These are phyloP conservation scores for Penaeus indicus DNA, from an alignment of 1,140 invertebrate species.

Conservation along the genomic window DNA sequence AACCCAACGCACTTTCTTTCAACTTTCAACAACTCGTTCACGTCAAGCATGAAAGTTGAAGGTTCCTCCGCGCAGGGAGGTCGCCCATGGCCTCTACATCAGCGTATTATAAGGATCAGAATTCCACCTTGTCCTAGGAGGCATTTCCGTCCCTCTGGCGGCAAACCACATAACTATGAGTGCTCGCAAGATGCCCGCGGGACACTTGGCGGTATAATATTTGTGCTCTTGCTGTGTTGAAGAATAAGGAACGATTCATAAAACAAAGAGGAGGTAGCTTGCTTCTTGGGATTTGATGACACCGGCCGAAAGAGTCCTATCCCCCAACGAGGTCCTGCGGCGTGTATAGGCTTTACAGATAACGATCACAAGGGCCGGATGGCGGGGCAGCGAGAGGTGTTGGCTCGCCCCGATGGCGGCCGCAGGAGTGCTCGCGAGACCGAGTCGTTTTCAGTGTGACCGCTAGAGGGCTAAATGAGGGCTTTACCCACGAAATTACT, in stretches of 20 bases:
- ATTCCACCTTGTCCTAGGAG: not conserved
- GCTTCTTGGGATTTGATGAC: conserved; percentile 61
- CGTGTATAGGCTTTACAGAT: conserved; percentile 30
- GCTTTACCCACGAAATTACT: conserved; percentile 58
- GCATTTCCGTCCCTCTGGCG: conserved; percentile 45
- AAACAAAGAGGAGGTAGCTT: conserved; percentile 60
- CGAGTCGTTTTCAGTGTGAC: conserved; percentile 50
- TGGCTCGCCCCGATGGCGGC: conserved; percentile 4
- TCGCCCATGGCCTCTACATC: conserved; percentile 2
- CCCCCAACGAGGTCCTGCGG: not conserved
- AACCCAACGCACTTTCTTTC: conserved; percentile 60
- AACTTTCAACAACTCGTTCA: conserved; percentile 64
- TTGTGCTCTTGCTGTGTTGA: conserved; percentile 61
- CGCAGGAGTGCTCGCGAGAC: conserved; percentile 9
- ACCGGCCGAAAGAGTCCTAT: conserved; percentile 22
- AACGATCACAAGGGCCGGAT: not conserved
- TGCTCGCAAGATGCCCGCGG: conserved; percentile 57
- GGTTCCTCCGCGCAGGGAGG: not conserved
- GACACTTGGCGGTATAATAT: conserved; percentile 60
- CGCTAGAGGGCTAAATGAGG: conserved; percentile 57
- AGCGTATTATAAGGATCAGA: not conserved
- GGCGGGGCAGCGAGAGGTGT: not conserved
- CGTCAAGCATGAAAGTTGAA: conserved; percentile 59
- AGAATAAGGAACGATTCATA: conserved; percentile 63
- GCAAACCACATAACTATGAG: conserved; percentile 57